Percentiles rank a stretch among this genome's conserved stretches.
phyloP scores from a whole-genome alignment of 2,113 vertebrate species.

The Pionites leucogaster region DNA sequence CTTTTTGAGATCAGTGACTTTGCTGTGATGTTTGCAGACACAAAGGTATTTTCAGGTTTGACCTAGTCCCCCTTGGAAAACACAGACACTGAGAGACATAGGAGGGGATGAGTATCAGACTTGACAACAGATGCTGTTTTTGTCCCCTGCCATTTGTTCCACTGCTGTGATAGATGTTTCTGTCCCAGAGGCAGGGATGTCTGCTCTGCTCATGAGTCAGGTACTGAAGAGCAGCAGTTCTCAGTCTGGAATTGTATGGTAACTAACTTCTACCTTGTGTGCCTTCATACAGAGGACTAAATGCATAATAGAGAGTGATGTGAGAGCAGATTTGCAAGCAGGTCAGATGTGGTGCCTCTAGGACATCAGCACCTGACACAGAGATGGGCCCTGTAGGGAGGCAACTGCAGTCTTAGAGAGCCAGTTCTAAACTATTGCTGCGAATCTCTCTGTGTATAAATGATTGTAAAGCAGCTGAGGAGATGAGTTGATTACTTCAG shows the following conservation, averaged over 20 bases:
- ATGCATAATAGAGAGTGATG: fast-evolving
- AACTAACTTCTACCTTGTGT: background rate
- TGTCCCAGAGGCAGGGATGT: background rate
- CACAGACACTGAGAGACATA: background rate
- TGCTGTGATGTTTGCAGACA: background rate
- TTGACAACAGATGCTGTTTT: slow-evolving; percentile 6
- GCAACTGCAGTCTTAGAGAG: fast-evolving
- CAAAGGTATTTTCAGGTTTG: background rate
- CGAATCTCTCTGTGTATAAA: background rate
- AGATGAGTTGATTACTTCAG: background rate
- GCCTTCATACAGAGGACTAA: background rate
- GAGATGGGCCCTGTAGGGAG: background rate
- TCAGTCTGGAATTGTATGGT: background rate
- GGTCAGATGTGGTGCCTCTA: background rate
- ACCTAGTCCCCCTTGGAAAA: background rate
- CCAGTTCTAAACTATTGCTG: background rate
- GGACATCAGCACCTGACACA: background rate
- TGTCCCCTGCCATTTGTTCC: background rate
- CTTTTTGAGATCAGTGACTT: background rate
- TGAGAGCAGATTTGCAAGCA: background rate
- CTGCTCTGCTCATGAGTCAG: background rate
- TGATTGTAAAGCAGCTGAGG: background rate
- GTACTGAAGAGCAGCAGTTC: slow-evolving; percentile 6
- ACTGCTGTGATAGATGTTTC: background rate
- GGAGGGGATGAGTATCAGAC: background rate